Conservation (phyloP, 2,888 invertebrate genomes). For the Tetheella fluctuosa region DNA sequence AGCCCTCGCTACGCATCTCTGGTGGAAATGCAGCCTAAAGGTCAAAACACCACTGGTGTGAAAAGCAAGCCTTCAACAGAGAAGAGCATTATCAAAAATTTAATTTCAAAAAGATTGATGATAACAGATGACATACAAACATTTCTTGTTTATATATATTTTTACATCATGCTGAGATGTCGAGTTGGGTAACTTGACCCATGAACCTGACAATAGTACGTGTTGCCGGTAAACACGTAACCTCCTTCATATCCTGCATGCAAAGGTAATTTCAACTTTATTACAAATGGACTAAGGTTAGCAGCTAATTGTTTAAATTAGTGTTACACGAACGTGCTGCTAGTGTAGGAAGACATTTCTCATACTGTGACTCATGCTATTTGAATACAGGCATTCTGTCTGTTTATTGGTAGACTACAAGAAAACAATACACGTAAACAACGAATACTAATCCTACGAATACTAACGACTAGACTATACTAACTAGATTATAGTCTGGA, state of each 20-base stretch:
- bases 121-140: neutral
- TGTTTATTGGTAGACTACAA: neutral
- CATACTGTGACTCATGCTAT: neutral
- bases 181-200: conserved; percentile 21
- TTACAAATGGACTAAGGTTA: neutral
- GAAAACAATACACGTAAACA: too few species aligned
- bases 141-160: neutral
- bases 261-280: conserved; percentile 12
- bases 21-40: too few species aligned
- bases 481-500: too few species aligned
- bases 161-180: conserved; percentile 16
- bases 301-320: neutral
- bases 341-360: neutral
- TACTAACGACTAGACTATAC: too few species aligned
- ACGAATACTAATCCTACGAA: too few species aligned
- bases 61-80: too few species aligned
- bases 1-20: too few species aligned
- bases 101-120: neutral
- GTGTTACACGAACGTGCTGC: neutral
- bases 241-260: conserved; percentile 9
- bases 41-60: too few species aligned
- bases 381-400: neutral
- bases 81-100: too few species aligned
- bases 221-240: conserved; percentile 21
- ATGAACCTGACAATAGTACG: conserved; percentile 17